Evolutionary conservation across 2,113 vertebrate species (phyloP).

Genomic region (Dromas ardeola): DNA sequence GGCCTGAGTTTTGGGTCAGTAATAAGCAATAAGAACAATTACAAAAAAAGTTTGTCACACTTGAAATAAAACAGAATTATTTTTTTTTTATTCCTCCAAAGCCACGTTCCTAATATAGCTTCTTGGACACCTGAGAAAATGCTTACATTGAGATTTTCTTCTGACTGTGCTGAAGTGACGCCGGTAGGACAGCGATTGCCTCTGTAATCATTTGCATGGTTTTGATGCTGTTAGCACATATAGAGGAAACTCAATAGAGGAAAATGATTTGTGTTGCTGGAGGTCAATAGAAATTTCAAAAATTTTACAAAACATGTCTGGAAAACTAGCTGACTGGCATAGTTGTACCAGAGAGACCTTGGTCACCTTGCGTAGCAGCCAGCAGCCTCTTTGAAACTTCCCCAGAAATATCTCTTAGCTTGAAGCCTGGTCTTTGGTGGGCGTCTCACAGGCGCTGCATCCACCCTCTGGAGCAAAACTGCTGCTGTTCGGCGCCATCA

Average conservation of each 20-base stretch:
- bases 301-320: background rate
- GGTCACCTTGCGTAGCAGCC: background rate
- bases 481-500: background rate
- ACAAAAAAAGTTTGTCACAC: background rate
- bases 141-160: background rate
- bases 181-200: background rate
- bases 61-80: background rate
- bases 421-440: background rate
- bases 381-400: background rate
- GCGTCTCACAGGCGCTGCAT: fast-evolving
- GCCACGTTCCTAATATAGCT: background rate
- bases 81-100: background rate
- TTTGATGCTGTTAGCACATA: background rate
- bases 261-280: background rate
- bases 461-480: background rate
- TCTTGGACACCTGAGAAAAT: background rate
- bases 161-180: background rate
- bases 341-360: background rate
- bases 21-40: background rate
- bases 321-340: background rate
- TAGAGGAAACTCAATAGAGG: background rate
- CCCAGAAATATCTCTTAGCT: background rate
- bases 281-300: background rate
- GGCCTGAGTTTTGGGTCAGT: background rate
- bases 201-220: background rate